Conservation (phyloP, 2,888 invertebrate genomes). For the Heliconius aoede region DNA sequence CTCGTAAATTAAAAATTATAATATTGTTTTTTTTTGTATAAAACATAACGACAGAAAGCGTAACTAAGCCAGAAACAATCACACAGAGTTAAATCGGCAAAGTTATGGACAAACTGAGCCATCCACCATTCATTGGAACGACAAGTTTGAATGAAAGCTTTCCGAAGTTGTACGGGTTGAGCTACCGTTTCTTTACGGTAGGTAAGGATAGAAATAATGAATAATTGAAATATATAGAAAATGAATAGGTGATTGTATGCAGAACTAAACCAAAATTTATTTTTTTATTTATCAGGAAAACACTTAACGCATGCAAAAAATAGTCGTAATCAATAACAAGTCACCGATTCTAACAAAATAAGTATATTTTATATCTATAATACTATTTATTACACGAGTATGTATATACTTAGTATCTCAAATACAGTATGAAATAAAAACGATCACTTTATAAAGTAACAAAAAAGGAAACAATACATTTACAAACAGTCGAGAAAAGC, state of each 20-base stretch:
- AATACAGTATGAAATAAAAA: neutral
- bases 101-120: slow-evolving; percentile 69
- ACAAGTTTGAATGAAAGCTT: slow-evolving; percentile 74
- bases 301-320: no score
- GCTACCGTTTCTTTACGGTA: slow-evolving; percentile 12
- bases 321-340: neutral
- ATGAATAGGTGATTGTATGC: neutral
- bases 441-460: neutral
- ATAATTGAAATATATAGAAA: neutral
- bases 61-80: slow-evolving; percentile 51
- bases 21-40: neutral
- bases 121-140: slow-evolving; percentile 67
- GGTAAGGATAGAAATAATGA: neutral
- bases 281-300: no score
- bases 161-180: slow-evolving; percentile 62
- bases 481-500: slow-evolving; percentile 22
- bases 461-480: slow-evolving; percentile 8
- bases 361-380: neutral
- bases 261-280: neutral
- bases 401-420: neutral
- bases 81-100: slow-evolving; percentile 68
- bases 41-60: slow-evolving; percentile 20
- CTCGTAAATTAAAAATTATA: neutral
- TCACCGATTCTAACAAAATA: neutral
- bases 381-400: neutral